These are phyloP conservation scores for Acromyrmex echinatior DNA, from an alignment of 1,140 invertebrate genomes.

Conservation along the genomic window DNA sequence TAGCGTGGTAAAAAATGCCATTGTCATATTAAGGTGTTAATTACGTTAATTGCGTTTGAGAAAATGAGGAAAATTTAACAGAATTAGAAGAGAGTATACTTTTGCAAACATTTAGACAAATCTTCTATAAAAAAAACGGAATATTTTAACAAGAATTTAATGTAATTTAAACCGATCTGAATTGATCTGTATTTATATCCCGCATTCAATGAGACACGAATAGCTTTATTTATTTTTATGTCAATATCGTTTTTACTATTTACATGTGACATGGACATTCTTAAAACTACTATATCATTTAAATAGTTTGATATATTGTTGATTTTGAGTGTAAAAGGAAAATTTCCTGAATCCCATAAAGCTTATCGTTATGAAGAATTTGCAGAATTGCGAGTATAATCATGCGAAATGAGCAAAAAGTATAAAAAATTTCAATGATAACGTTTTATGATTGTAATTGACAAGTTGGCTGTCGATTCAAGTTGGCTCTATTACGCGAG, in stretches of 20 bases:
- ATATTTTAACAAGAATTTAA: slow-evolving; percentile 6
- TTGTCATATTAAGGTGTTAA: background rate
- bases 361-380: background rate
- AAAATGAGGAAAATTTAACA: slow-evolving; percentile 10
- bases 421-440: background rate
- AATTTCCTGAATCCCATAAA: background rate
- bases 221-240: slow-evolving; percentile 19
- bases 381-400: background rate
- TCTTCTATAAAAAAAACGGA: background rate
- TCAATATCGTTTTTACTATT: slow-evolving; percentile 14
- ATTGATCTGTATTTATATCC: background rate
- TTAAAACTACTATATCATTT: background rate
- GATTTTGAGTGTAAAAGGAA: background rate
- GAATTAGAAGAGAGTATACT: background rate
- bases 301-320: background rate
- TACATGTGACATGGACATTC: background rate
- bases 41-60: background rate
- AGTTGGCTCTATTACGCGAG: background rate
- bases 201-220: background rate
- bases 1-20: background rate
- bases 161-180: slow-evolving; percentile 3
- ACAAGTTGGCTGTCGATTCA: background rate
- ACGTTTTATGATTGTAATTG: background rate
- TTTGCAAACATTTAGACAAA: background rate
- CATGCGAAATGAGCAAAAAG: background rate